Evolutionary conservation across 2,888 invertebrate species (phyloP), one percentile per base, ranked within the genome.

Genomic region (Ormyrus pomaceus): DNA sequence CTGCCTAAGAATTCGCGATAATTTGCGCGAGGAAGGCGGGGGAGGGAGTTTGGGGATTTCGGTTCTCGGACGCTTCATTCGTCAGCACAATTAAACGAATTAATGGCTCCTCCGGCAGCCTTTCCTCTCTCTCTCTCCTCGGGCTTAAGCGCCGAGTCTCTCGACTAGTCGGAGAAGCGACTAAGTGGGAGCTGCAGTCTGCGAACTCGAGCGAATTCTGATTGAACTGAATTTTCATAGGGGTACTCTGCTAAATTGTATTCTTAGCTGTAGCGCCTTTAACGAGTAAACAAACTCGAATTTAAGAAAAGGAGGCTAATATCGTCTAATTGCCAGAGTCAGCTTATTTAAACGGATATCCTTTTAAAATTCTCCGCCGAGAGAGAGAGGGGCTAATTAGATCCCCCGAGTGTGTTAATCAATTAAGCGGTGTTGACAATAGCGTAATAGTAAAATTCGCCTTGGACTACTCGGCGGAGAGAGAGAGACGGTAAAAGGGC

Each of bases 61-160:
- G 84, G 85, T 86, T 86, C 86, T 86, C 84, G 84, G 83, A 84
- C 84, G 83, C 89, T 87, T 86, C 86, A 88, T 88, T 88, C 87
- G 87, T 89, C 88, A 88, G 88, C 88, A 86, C 88, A 88, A 89
- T 89, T 88, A 88, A 87, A 86, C 85, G 86, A 88, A 89, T 89
- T 89, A 88, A 88, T 87, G 87, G 87, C 84, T 84, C 74, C 82
- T 84, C 84, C 83, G 68, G 75, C 78, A 51, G 7, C 53, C 45
- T 56, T 19, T 56, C 11, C 61, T 48, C 19, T 7, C 34, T 68
- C 13, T 10, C 9, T 53, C 68, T 66, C n/a, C 8, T 4, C 10
- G 45, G 62, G 62, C 34, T 34, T 34, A 34, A 34, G 34, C 34
- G 34, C 34, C 4, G 4, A 34, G 34, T 34, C 34, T 34, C 34